Evolutionary conservation across 2,797 vertebrate species (phyloP).

Genomic region (Peromyscus attwateri): DNA sequence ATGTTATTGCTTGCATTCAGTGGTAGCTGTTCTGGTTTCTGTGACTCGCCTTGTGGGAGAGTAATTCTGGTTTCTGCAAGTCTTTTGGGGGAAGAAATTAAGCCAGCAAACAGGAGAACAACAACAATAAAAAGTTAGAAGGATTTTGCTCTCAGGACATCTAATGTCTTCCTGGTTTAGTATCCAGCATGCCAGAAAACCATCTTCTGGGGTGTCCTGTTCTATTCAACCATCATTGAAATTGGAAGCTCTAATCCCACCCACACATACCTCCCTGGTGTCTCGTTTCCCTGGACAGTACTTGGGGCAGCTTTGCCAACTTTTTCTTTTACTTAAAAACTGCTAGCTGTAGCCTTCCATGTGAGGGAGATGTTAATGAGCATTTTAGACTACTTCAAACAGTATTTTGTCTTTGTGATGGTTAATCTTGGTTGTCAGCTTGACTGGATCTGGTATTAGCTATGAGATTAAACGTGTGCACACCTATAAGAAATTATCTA

Average conservation of each 20-base stretch:
- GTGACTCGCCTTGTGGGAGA: background rate
- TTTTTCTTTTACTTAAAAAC: background rate
- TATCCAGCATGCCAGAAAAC: background rate
- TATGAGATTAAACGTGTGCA: background rate
- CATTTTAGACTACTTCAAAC: background rate
- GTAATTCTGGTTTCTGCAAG: background rate
- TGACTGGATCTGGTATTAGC: background rate
- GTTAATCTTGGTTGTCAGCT: background rate
- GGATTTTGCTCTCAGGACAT: background rate
- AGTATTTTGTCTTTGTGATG: background rate
- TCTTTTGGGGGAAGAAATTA: background rate
- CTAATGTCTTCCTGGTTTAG: background rate
- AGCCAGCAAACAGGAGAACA: no score
- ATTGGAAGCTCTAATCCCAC: background rate
- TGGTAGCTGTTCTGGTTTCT: background rate
- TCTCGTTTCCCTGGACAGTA: background rate
- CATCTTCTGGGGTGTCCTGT: background rate
- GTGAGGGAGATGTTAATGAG: background rate
- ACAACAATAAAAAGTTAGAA: background rate
- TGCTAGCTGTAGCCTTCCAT: background rate
- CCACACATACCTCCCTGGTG: background rate
- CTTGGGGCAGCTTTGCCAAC: background rate
- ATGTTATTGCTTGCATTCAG: background rate
- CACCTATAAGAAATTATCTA: background rate
- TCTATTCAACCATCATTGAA: background rate